phyloP scores from a whole-genome alignment of 2,113 vertebrate genomes.

The Lepus europaeus region DNA sequence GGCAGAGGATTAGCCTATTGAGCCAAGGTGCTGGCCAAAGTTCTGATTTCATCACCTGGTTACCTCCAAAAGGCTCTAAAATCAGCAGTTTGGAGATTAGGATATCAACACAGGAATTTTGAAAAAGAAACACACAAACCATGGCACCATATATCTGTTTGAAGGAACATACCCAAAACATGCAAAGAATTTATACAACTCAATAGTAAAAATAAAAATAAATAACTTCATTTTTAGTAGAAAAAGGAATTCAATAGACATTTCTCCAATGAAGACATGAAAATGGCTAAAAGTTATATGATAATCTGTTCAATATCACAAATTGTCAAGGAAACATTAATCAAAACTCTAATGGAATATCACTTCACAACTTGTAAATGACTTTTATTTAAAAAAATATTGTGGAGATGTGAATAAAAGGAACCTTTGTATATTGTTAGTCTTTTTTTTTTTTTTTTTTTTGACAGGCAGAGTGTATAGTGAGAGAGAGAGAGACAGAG shows the following conservation, averaged over 20 bases:
- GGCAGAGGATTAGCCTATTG: too few relatives aligned
- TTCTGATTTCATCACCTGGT: background rate
- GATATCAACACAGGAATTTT: background rate
- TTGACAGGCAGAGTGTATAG: too few relatives aligned
- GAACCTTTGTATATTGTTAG: background rate
- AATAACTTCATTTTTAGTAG: background rate
- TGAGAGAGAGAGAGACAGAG: too few relatives aligned
- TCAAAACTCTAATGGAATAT: background rate
- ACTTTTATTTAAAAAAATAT: background rate
- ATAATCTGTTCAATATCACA: background rate
- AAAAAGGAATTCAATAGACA: background rate
- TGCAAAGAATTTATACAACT: background rate
- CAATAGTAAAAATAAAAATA: background rate
- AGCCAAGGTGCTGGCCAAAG: background rate
- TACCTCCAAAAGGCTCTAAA: background rate
- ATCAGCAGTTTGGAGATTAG: background rate
- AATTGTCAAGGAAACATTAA: background rate
- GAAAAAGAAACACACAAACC: background rate
- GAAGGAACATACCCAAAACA: background rate
- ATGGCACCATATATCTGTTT: background rate
- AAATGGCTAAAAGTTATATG: background rate
- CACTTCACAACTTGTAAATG: background rate
- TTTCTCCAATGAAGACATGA: background rate
- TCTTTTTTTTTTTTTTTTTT: background rate
- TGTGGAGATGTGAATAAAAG: background rate